These are phyloP conservation scores for Drosophila seguyi DNA, from an alignment of 1,140 invertebrate species.

Conservation along the genomic window DNA sequence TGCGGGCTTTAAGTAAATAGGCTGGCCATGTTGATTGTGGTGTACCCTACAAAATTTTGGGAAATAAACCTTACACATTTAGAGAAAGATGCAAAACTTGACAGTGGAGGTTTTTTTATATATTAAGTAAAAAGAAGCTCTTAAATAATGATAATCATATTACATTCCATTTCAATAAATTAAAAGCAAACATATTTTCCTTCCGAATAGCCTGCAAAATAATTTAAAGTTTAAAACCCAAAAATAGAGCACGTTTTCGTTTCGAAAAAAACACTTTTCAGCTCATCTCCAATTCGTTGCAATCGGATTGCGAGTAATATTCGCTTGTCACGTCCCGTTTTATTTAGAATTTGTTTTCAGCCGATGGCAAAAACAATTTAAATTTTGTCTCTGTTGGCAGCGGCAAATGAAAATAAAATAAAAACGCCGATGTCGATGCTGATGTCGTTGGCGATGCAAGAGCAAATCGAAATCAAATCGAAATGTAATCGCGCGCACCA, in stretches of 20 bases:
- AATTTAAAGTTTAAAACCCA: background rate
- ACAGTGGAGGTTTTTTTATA: no score
- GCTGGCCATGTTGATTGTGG: conserved; percentile 4
- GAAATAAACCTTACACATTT: background rate
- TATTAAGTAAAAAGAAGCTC: no score
- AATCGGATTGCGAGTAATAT: conserved; percentile 36
- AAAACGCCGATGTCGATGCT: conserved; percentile 41
- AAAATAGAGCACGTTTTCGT: no score
- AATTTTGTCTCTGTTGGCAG: conserved; percentile 72
- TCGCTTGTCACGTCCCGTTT: conserved; percentile 59
- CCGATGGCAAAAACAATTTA: conserved; percentile 78
- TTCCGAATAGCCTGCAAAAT: no score
- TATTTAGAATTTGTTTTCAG: conserved; percentile 68
- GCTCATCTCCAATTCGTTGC: conserved; percentile 50
- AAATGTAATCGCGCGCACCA: conserved; percentile 80
- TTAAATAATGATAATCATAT: background rate
- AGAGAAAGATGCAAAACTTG: no score
- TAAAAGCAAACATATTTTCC: background rate
- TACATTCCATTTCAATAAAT: background rate
- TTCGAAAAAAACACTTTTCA: conserved; percentile 1
- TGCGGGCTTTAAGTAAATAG: conserved; percentile 7
- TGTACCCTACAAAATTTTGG: background rate
- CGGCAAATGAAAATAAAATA: conserved; percentile 60
- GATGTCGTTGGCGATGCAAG: conserved; percentile 55
- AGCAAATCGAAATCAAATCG: conserved; percentile 81